Conservation (phyloP, 2,888 invertebrate genomes). For the Pandemis heparana region DNA sequence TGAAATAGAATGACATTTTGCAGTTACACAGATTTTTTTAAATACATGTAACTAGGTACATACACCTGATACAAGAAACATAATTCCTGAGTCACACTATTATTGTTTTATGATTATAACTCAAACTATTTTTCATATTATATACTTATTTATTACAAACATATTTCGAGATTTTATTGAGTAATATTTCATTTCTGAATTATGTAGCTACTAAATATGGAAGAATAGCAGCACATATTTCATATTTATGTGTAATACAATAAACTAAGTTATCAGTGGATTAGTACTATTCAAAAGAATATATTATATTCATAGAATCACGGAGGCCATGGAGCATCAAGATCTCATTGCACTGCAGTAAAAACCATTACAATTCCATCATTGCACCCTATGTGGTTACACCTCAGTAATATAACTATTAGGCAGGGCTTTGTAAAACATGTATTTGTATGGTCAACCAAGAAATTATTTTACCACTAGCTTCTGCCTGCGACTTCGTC, state of each 20-base stretch:
- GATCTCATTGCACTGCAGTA: neutral
- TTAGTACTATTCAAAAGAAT: no score
- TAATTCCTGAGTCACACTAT: neutral
- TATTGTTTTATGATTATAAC: neutral
- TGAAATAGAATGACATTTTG: no score
- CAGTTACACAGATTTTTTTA: neutral
- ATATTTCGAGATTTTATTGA: no score
- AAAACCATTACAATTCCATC: neutral
- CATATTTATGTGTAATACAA: no score
- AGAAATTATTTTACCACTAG: no score
- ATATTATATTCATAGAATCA: no score
- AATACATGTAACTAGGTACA: neutral
- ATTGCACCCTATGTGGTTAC: neutral
- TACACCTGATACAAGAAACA: neutral
- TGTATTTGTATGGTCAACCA: neutral
- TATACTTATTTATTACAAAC: no score
- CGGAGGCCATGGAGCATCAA: neutral
- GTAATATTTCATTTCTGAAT: no score
- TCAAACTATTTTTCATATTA: neutral
- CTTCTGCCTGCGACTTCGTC: no score
- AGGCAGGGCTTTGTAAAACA: neutral
- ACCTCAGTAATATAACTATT: neutral
- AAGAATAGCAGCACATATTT: no score
- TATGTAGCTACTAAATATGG: no score
- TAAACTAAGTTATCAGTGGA: no score